phyloP scores from a whole-genome alignment of 2,797 vertebrate species.

The Gambusia yucatana region DNA sequence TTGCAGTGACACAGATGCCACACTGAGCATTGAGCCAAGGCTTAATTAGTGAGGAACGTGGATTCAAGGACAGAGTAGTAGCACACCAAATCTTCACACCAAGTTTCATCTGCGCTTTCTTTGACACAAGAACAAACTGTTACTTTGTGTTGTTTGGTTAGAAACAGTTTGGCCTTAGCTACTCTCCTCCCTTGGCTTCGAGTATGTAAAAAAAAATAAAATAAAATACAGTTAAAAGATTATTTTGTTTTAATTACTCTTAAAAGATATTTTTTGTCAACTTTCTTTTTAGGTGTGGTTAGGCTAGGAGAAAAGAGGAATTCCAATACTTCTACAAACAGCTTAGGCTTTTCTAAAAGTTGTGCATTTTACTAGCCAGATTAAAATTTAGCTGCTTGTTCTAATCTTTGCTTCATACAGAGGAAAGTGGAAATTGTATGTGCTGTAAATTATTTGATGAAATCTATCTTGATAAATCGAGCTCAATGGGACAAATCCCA shows the following conservation, averaged over 20 bases:
- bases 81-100: slow-evolving; percentile 45
- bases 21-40: slow-evolving; percentile 61
- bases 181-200: slow-evolving; percentile 22
- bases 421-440: too few species aligned
- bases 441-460: too few species aligned
- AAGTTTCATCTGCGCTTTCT: slow-evolving; percentile 28
- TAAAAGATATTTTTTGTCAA: not conserved
- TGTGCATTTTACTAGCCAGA: too few species aligned
- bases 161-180: slow-evolving; percentile 50
- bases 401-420: too few species aligned
- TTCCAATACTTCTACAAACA: too few species aligned
- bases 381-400: too few species aligned
- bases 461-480: too few species aligned
- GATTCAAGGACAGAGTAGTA: slow-evolving; percentile 56
- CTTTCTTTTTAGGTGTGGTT: not conserved
- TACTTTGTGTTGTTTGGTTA: slow-evolving; percentile 59
- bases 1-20: slow-evolving; percentile 61
- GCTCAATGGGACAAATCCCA: too few species aligned
- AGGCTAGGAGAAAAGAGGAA: not conserved
- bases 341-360: too few species aligned
- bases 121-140: slow-evolving; percentile 23
- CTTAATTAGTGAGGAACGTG: slow-evolving; percentile 71
- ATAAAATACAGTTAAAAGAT: not conserved
- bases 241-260: not conserved
- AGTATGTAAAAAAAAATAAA: not conserved